phyloP scores from a whole-genome alignment of 1,140 invertebrate species.

The Pectinophora gossypiella region DNA sequence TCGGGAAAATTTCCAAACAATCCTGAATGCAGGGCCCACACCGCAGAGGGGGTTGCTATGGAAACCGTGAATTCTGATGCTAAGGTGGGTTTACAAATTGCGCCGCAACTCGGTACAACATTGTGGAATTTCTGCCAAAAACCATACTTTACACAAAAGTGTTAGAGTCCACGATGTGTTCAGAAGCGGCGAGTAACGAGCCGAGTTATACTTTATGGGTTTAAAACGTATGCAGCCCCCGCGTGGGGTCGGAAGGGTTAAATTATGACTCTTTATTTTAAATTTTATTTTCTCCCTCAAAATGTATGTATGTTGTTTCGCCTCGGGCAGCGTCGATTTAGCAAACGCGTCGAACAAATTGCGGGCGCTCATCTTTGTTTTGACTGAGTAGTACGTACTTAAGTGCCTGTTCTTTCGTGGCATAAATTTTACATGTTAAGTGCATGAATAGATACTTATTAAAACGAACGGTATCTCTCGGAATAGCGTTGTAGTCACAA shows the following conservation, averaged over 20 bases:
- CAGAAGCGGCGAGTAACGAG: too few species aligned
- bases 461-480: not conserved
- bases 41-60: conserved; percentile 64
- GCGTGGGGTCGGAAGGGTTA: conserved; percentile 41
- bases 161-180: too few species aligned
- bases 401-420: not conserved
- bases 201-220: conserved; percentile 17
- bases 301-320: conserved; percentile 21
- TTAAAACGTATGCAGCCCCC: conserved; percentile 29
- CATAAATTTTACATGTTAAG: not conserved
- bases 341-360: conserved; percentile 29
- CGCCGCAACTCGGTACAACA: conserved; percentile 21
- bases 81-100: conserved; percentile 46
- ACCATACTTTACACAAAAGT: too few species aligned
- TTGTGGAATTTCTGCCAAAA: not conserved
- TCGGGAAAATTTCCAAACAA: conserved; percentile 52
- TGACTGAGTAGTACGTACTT: conserved; percentile 14
- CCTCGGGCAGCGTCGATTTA: conserved; percentile 34
- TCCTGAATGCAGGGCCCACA: conserved; percentile 38
- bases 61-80: conserved; percentile 46
- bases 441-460: conserved; percentile 1
- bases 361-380: conserved; percentile 31
- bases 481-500: conserved; percentile 6
- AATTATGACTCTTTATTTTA: conserved; percentile 49
- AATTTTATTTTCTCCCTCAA: conserved; percentile 49